These are phyloP conservation scores for Melipona beecheii DNA, from an alignment of 2,888 invertebrate species.

Conservation along the genomic window DNA sequence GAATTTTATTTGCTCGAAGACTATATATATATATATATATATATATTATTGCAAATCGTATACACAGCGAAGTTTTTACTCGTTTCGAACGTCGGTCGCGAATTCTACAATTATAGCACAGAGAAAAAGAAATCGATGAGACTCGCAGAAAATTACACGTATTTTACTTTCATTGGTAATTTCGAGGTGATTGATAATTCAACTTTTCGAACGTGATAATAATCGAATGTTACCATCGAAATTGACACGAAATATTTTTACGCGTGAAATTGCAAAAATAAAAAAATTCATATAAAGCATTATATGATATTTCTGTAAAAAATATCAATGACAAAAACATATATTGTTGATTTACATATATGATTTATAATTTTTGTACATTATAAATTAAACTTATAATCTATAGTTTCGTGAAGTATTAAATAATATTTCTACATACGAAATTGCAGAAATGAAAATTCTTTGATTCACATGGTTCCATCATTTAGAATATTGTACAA, in stretches of 20 bases:
- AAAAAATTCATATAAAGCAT: background rate
- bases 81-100: too few relatives aligned
- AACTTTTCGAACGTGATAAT: background rate
- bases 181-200: background rate
- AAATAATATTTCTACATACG: background rate
- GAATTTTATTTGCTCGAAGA: background rate
- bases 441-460: background rate
- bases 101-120: background rate
- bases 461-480: background rate
- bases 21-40: too few relatives aligned
- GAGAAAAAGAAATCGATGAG: background rate
- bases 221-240: too few relatives aligned
- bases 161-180: constrained; percentile 9
- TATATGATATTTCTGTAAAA: too few relatives aligned
- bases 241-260: background rate
- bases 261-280: background rate
- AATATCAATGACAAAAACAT: too few relatives aligned
- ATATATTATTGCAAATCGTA: background rate
- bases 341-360: too few relatives aligned
- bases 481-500: background rate
- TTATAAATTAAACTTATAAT: too few relatives aligned
- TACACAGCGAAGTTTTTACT: background rate
- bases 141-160: background rate
- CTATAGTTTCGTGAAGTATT: too few relatives aligned
- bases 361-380: too few relatives aligned